These are phyloP conservation scores for Cheiracanthium punctorium DNA, from an alignment of 2,888 invertebrate species.

Conservation along the genomic window DNA sequence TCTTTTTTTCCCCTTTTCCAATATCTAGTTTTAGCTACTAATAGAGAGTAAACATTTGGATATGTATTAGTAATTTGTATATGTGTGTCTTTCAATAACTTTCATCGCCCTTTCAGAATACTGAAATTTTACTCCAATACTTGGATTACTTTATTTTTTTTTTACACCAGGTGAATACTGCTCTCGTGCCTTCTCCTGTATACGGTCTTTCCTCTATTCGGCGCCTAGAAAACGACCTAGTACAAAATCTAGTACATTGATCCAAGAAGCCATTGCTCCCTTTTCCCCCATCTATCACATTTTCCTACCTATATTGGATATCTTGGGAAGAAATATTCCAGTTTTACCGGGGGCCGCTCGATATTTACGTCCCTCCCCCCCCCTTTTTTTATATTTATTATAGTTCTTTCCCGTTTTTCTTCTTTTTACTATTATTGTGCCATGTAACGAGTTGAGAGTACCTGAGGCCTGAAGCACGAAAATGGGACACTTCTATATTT, in stretches of 20 bases:
- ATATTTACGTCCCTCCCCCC: background rate
- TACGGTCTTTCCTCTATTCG: background rate
- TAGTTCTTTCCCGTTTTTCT: background rate
- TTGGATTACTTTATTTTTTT: too few species aligned
- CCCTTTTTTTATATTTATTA: constrained; percentile 4
- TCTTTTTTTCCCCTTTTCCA: too few species aligned
- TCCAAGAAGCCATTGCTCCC: background rate
- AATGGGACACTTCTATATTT: constrained; percentile 2
- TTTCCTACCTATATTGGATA: constrained; percentile 2
- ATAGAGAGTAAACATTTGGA: too few species aligned
- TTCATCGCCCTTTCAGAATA: too few species aligned
- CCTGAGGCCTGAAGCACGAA: background rate
- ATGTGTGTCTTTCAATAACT: too few species aligned
- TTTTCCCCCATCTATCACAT: background rate
- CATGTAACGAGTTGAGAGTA: background rate
- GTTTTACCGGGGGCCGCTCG: background rate
- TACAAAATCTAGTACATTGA: background rate
- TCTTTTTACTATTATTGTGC: background rate
- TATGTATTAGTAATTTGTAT: too few species aligned
- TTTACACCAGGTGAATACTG: too few species aligned
- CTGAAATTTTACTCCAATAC: too few species aligned
- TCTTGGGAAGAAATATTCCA: background rate
- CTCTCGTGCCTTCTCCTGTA: too few species aligned
- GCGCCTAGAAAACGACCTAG: background rate
- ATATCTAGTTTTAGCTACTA: too few species aligned